Conservation (phyloP, 2,113 vertebrate species). For the Nymphicus hollandicus region DNA sequence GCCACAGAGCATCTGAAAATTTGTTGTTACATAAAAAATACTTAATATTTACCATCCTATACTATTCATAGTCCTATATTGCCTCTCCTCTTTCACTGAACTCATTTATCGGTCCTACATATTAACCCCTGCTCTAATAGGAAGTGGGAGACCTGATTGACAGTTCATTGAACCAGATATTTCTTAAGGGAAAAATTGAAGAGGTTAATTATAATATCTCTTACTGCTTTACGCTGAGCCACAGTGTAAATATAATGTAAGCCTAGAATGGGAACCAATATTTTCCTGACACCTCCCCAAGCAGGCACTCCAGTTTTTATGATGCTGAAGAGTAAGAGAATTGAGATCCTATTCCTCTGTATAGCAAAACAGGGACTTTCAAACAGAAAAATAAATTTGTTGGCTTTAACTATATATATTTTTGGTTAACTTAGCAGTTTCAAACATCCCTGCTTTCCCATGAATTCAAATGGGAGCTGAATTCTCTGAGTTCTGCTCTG, state of each 20-base stretch:
- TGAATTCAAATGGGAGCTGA: conserved; percentile 62
- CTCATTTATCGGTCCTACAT: not conserved
- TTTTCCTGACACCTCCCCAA: conserved; percentile 64
- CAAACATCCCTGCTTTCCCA: conserved; percentile 54
- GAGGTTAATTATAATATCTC: conserved; percentile 55
- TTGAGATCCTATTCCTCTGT: conserved; percentile 38
- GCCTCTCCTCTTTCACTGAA: not conserved
- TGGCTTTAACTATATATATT: conserved; percentile 67
- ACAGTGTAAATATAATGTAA: conserved; percentile 34
- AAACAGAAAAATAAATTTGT: conserved; percentile 58
- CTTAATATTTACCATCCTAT: not conserved
- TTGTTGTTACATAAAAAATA: not conserved
- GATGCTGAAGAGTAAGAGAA: conserved; percentile 52
- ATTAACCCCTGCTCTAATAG: not conserved
- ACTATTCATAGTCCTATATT: not conserved
- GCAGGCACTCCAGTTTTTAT: conserved; percentile 59
- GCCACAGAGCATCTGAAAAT: not conserved
- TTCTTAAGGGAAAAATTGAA: conserved; percentile 51
- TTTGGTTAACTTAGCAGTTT: conserved; percentile 65
- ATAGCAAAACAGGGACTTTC: conserved; percentile 58
- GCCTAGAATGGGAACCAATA: conserved; percentile 50
- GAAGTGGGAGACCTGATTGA: conserved; percentile 24
- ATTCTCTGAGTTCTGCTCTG: conserved; percentile 36
- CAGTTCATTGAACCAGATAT: conserved; percentile 41
- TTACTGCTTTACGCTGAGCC: conserved; percentile 40